These are phyloP conservation scores for Carcharodon carcharias DNA, from an alignment of 2,797 vertebrate genomes.

Conservation along the genomic window DNA sequence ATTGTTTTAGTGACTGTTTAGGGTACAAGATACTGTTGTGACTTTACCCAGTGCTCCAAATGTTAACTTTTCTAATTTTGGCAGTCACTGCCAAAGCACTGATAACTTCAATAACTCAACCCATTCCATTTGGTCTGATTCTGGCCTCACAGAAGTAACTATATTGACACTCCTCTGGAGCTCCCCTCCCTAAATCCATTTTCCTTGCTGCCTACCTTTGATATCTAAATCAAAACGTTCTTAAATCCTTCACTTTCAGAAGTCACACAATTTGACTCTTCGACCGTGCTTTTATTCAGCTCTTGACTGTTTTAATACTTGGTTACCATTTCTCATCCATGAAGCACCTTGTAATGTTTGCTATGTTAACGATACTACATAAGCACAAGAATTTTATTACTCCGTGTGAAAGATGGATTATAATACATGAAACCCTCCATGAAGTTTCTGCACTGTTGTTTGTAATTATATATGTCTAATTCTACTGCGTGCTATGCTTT, in stretches of 20 bases:
- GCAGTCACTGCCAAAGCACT: not conserved
- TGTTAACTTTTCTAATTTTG: not conserved
- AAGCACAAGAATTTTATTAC: not conserved
- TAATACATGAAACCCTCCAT: not conserved
- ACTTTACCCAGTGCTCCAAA: not conserved
- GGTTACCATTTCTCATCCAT: not conserved
- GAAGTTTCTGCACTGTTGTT: not conserved
- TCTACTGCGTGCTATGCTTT: not conserved
- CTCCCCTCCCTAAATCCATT: not conserved
- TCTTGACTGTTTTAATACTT: not conserved
- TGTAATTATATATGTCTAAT: not conserved
- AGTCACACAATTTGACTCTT: not conserved
- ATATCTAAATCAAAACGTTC: not conserved
- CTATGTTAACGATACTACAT: not conserved
- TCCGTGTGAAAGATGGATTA: not conserved
- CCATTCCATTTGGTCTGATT: not conserved
- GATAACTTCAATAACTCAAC: not conserved
- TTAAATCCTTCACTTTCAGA: not conserved
- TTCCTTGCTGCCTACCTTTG: not conserved
- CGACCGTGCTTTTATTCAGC: not conserved
- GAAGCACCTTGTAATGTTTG: not conserved
- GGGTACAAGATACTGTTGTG: not conserved
- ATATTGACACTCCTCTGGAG: not conserved
- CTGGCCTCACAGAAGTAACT: not conserved
- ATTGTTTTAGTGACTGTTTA: not conserved